A percentile compares a stretch with the other conserved stretches of the same genome.
Evolutionary conservation across 2,113 vertebrate species (phyloP).

Genomic region (Brevimyrus niger): DNA sequence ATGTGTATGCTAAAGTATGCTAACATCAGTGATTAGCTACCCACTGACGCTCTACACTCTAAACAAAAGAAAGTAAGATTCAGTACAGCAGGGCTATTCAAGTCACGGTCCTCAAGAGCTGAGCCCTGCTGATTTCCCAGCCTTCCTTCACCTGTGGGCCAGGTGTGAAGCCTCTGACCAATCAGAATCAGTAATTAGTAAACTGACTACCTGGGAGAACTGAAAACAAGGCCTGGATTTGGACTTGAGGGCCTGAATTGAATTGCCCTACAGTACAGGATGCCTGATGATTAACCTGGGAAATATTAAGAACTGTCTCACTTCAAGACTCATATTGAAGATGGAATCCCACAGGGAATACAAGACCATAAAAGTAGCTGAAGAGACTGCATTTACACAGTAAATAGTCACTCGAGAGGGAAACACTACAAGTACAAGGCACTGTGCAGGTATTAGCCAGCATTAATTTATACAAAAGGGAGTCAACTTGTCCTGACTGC

Average conservation of each 20-base stretch:
- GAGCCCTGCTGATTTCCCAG: too few species aligned
- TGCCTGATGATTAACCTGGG: background rate
- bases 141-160: too few species aligned
- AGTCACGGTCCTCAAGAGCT: too few species aligned
- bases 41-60: background rate
- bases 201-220: too few species aligned
- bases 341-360: background rate
- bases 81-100: background rate
- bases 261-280: background rate
- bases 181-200: too few species aligned
- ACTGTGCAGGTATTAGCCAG: background rate
- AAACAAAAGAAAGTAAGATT: background rate
- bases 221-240: too few species aligned
- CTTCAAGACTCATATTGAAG: background rate
- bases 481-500: background rate
- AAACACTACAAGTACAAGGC: background rate
- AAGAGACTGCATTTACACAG: background rate
- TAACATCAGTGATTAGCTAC: background rate
- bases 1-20: background rate
- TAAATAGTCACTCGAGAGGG: background rate
- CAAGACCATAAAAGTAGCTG: background rate
- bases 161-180: too few species aligned
- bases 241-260: too few species aligned
- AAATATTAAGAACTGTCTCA: background rate
- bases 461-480: background rate